Base-by-base conservation (phyloP, 2,888 invertebrate genomes). In the Oscheius myriophilus region DNA sequence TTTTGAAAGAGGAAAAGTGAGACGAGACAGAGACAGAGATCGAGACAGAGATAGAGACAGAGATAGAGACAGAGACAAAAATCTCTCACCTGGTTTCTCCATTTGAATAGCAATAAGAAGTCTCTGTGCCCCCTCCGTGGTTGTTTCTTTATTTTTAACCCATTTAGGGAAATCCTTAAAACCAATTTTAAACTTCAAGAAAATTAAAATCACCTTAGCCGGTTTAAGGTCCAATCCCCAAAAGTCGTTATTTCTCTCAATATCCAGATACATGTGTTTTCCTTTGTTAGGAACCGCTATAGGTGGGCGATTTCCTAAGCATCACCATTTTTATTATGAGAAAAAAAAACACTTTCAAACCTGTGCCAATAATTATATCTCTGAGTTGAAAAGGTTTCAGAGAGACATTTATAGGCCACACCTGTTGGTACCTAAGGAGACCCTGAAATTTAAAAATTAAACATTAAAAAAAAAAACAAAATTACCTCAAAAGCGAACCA, bases 401-500 rank as follows among this genome's bases (percentile, higher is more conserved):
- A 53, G 86, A 82, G 16, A 89, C 71, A 49, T 87, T 82, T 43
- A 88, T 87, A 51, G 87, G 86, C 88, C 89, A 88, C 77, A 81
- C 73, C 21, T 72, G 41, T 61, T 79, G 76, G 73, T 88, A 87
- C 25, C 87, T 74, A 64, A 82, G 74, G 6, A 88, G 68, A 6
- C 85, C 83, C 87, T 87, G 71, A 45, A 76, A 18, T 6, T 33
- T 2, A 25, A 49, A 4, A 9, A 42, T 18, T 21, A 23, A 23
- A 23, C 9, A 11, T 55, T 26, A 14, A 18, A 41, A 18, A 12
- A 18, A 12, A 55, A 12, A n/a, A n/a, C 16, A 57, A 21, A 59
- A 7, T 7, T 23, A 76, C 89, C 85, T 89, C 89, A 82, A 89
- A 89, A 2, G 86, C 88, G 71, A 89, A 83, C 87, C 88, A 89